Evolutionary conservation across 2,888 invertebrate genomes (phyloP).

Genomic region (Allophyes oxyacanthae): DNA sequence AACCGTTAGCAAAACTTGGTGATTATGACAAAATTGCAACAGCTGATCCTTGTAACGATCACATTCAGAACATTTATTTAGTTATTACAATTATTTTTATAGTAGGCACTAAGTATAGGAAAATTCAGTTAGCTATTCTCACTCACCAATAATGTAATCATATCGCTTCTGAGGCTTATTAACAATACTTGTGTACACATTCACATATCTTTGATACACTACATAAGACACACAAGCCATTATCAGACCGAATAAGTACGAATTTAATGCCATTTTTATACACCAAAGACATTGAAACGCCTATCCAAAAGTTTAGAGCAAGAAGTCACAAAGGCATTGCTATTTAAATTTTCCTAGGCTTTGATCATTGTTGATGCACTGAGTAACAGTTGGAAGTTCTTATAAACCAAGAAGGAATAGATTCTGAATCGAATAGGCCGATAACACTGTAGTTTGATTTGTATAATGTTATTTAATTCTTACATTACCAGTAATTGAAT

Average conservation of each 20-base stretch:
- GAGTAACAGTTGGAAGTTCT: background rate
- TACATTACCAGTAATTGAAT: conserved; percentile 78
- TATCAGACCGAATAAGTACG: conserved; percentile 71
- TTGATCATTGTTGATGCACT: background rate
- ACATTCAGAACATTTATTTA: no score
- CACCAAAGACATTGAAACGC: background rate
- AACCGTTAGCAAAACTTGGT: no score
- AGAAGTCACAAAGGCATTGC: conserved; percentile 4
- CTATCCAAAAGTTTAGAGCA: conserved; percentile 17
- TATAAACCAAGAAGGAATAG: conserved; percentile 7
- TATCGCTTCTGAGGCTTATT: conserved; percentile 78
- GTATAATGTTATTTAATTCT: conserved; percentile 64
- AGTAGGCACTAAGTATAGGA: conserved; percentile 3
- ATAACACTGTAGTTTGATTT: conserved; percentile 55
- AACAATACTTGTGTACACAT: conserved; percentile 73
- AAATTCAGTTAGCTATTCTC: no score
- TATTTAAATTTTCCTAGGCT: background rate
- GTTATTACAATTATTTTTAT: conserved; percentile 7
- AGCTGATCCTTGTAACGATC: no score
- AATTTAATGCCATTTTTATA: conserved; percentile 70
- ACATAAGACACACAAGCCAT: conserved; percentile 75
- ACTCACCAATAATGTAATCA: conserved; percentile 84
- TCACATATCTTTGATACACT: conserved; percentile 76
- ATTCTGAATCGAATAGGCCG: conserved; percentile 17
- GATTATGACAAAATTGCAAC: no score